Evolutionary conservation across 1,140 invertebrate genomes (phyloP).

Genomic region (Pomacea maculata): DNA sequence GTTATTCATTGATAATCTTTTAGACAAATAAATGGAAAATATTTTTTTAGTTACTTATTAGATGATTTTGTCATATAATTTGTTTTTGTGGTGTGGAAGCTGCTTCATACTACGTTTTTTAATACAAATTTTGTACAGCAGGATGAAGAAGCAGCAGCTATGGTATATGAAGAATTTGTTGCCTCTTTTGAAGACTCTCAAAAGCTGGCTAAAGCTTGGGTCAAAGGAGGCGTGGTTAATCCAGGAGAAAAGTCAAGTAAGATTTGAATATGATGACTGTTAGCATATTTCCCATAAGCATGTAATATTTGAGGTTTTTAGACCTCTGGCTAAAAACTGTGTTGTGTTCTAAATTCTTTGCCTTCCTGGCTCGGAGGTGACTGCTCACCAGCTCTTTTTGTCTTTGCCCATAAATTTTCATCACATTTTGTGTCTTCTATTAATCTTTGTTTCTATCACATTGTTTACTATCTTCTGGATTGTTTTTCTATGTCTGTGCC

Average conservation of each 20-base stretch:
- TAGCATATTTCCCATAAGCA: neutral
- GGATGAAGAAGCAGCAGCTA: slow-evolving; percentile 80
- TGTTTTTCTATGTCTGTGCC: no score
- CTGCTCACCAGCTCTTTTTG: neutral
- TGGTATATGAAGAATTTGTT: slow-evolving; percentile 97
- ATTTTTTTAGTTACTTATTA: neutral
- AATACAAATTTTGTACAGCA: slow-evolving; percentile 36
- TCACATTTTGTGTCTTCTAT: no score
- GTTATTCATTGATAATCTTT: no score
- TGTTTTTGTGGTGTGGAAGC: neutral
- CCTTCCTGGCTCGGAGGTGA: neutral
- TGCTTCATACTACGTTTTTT: neutral
- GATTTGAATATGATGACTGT: neutral
- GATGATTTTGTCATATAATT: no score
- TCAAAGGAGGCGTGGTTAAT: slow-evolving; percentile 96
- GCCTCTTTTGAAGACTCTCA: slow-evolving; percentile 94
- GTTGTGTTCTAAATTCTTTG: no score
- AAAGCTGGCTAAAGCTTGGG: slow-evolving; percentile 88
- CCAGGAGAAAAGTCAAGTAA: slow-evolving; percentile 73
- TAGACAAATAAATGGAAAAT: neutral
- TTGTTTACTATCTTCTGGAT: no score
- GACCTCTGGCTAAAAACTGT: no score
- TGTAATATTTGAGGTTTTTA: neutral
- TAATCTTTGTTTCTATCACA: no score
- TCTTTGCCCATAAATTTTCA: no score